Base-by-base conservation (phyloP, 2,797 vertebrate genomes). In the Sandelia bainsii region DNA sequence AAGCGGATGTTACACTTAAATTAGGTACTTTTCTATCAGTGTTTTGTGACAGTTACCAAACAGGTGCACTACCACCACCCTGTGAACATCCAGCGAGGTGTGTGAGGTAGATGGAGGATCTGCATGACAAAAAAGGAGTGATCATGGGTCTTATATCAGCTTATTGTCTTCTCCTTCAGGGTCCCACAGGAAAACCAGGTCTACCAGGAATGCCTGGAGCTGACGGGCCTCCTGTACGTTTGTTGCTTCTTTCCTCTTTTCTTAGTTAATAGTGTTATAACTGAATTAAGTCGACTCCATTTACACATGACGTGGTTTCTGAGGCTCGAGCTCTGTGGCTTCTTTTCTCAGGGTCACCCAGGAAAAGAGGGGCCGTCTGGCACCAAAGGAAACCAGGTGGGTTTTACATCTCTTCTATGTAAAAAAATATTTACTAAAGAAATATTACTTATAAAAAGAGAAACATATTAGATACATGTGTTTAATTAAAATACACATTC, bases 181-280 rank as follows among this genome's bases (percentile, higher is more conserved):
- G 96, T 34, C 96, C 97, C 34, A 93, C 69, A 58, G 97, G 97
- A 61, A 98, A 98, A 82, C 96, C 96, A 57, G 97, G 97, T 66
- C 94, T 98, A 8, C 97, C 96, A 8, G 97, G 97, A 76, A 97
- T 97, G 95, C 95, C 97, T 0, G 97, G 97, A 60, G 95, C 96
- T 0, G 97, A 98, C 0, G 97, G 97, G 2, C 96, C 95, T 34
- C 96, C 96, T 12, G 97, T 98, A 91, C 90, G 96, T 92, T 79
- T 20, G 1, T 14, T 34, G 48, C 10, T 19, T 17, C 10, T 10
- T 19, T 12, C 8, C 14, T 29, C 46, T 44, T 23, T 44, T 42
- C 54, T 1, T 53, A 9, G 23, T 13, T 50, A 0, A 0, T 63
- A 1, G 40, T 0, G 34, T 40, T 23, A 44, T 4, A 60, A 27